phyloP scores from a whole-genome alignment of 2,888 invertebrate species.

The Xestia c-nigrum region DNA sequence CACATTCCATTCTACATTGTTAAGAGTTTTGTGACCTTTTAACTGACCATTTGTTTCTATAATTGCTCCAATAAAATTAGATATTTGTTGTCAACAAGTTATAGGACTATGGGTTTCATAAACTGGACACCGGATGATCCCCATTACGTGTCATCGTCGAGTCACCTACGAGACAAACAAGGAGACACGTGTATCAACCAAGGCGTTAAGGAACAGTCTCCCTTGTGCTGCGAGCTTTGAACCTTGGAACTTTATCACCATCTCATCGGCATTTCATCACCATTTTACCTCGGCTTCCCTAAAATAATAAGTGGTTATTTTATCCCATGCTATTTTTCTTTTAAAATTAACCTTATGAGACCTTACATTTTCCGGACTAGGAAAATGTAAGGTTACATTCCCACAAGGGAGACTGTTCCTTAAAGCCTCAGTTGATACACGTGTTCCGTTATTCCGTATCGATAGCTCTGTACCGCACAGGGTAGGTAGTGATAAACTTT shows the following conservation, averaged over 20 bases:
- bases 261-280: no score
- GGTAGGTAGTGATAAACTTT: background rate
- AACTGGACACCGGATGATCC: slow-evolving; percentile 18
- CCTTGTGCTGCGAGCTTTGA: no score
- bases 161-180: background rate
- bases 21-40: background rate
- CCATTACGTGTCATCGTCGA: background rate
- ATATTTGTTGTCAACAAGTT: slow-evolving; percentile 6
- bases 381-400: no score
- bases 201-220: background rate
- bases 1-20: background rate
- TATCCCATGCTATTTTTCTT: no score
- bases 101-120: background rate
- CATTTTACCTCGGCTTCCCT: no score
- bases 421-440: background rate
- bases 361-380: no score
- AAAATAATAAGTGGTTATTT: no score
- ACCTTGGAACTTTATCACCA: no score
- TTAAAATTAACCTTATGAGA: no score
- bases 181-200: background rate
- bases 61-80: slow-evolving; percentile 2
- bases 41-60: background rate
- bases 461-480: background rate
- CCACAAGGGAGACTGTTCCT: background rate
- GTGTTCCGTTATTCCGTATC: background rate